These are phyloP conservation scores for Atherix ibis DNA, from an alignment of 2,888 invertebrate genomes.

Conservation along the genomic window DNA sequence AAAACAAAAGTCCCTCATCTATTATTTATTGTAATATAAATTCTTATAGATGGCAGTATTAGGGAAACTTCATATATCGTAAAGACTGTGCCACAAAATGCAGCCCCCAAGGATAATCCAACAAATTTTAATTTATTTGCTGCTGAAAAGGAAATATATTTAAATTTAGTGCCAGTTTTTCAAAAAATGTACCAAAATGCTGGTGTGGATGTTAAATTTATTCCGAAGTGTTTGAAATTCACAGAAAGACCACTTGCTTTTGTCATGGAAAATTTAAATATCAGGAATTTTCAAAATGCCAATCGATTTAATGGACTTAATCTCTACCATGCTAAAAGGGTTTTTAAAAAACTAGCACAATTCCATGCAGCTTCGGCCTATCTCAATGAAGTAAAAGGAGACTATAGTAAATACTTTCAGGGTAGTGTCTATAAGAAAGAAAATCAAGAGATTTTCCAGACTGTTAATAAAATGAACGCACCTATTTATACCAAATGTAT, in stretches of 20 bases:
- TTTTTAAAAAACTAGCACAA: conserved; percentile 21
- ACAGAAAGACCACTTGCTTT: conserved; percentile 9
- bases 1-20: no score
- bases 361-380: conserved; percentile 26
- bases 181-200: conserved; percentile 3
- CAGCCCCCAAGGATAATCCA: background rate
- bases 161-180: conserved; percentile 2
- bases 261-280: conserved; percentile 23
- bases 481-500: no score
- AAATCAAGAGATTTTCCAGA: background rate
- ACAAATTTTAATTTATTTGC: conserved; percentile 15
- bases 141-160: conserved; percentile 9
- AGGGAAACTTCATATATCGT: conserved; percentile 1
- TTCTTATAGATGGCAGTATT: conserved; percentile 2
- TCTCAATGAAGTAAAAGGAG: conserved; percentile 6
- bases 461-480: no score
- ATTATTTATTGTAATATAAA: no score
- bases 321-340: conserved; percentile 17
- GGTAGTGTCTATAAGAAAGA: background rate
- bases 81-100: background rate
- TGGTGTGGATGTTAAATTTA: conserved; percentile 2
- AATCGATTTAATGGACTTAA: conserved; percentile 20
- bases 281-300: conserved; percentile 20
- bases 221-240: conserved; percentile 5
- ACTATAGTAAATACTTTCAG: conserved; percentile 10